Base-by-base conservation (phyloP, 2,113 vertebrate genomes). In the Poeciliopsis retropinna region DNA sequence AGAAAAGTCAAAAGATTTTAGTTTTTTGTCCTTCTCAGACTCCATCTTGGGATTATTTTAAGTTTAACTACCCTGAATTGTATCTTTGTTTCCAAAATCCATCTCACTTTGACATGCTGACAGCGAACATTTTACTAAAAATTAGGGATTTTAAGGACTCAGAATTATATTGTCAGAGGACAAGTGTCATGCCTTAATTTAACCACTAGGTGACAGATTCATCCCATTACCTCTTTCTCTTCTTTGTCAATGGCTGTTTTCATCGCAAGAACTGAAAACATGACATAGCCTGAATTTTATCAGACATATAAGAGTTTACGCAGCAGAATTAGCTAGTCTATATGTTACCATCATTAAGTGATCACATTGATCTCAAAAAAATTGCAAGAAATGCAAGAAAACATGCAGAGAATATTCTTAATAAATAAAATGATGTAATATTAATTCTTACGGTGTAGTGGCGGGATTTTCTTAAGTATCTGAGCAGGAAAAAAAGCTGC, bases 131-230 rank as follows among this genome's bases (percentile, higher is more conserved):
- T 44, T 44, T 44, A 44, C 41, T 17, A 17, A 44, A 5, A 15
- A 14, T 12, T 15, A 17, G 41, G 41, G 41, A 1, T 44, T 14
- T 17, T 17, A 44, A 17, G 1, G 14, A 17, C 41, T 44, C 41
- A 44, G 41, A 44, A 15, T 0, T 15, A 44, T 41, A 13, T 2
- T 41, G 12, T 44, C 41, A 14, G 41, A 44, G 14, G n/a, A n/a
- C n/a, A n/a, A n/a, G n/a, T n/a, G 64, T 78, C 34, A n/a, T 22
- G 70, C 64, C 51, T 22, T 76, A 29, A 31, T 37, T 39, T 31
- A 34, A 69, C 84, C 85, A 76, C 82, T 79, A 87, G 80, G 62
- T 85, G 82, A 76, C 82, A 87, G 78, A 73, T 80, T 72, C 4
- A 19, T 9, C 61, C 32, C 47, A 39, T 66, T 34, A 9, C 64